Evolutionary conservation across 2,888 invertebrate genomes (phyloP).

Genomic region (Callinectes sapidus): DNA sequence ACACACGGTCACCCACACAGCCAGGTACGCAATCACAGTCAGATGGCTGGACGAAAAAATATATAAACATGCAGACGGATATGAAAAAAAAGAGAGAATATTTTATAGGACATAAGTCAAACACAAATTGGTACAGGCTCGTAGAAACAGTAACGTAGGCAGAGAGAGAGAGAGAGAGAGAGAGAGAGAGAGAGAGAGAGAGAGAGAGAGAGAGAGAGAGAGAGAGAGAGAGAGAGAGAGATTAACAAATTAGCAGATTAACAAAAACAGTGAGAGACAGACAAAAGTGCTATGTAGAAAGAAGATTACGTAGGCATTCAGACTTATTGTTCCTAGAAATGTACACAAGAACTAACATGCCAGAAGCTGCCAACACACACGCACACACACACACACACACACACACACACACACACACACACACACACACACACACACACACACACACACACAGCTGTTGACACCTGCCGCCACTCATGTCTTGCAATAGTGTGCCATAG

Average conservation of each 20-base stretch:
- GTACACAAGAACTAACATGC: background rate
- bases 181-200: too few species aligned
- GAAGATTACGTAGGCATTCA: background rate
- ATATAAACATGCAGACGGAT: background rate
- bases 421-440: slow-evolving; percentile 17
- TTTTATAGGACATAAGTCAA: background rate
- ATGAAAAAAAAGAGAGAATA: background rate
- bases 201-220: too few species aligned
- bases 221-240: too few species aligned
- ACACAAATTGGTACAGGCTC: background rate
- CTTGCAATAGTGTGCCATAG: background rate
- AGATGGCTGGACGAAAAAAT: background rate
- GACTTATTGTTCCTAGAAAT: background rate
- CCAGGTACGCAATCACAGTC: background rate
- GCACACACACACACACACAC: background rate
- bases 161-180: too few species aligned
- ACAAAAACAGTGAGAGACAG: too few species aligned
- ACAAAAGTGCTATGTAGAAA: too few species aligned
- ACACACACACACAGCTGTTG: slow-evolving; percentile 20
- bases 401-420: background rate
- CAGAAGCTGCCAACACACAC: background rate
- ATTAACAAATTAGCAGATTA: too few species aligned
- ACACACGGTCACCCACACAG: background rate
- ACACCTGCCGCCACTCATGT: background rate
- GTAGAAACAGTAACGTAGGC: background rate